A percentile compares a stretch with the other conserved stretches of the same genome.
phyloP scores from a whole-genome alignment of 2,888 invertebrate genomes.

The Phaedon cochleariae region DNA sequence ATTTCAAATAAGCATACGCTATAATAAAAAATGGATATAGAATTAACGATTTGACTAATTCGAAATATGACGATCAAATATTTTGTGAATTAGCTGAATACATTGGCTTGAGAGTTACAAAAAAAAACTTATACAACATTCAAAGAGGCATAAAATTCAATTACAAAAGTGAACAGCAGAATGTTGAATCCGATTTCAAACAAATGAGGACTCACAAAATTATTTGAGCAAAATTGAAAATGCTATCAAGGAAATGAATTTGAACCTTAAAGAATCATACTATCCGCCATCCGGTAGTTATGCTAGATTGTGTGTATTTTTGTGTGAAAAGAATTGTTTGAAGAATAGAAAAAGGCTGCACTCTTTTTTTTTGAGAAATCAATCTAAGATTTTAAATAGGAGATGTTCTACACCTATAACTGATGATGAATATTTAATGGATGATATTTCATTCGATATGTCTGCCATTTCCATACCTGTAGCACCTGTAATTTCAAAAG shows the following conservation, averaged over 20 bases:
- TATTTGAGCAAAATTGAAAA: not conserved
- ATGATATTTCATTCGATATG: not conserved
- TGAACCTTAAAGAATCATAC: not conserved
- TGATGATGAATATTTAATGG: not conserved
- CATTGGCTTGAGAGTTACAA: too few species aligned
- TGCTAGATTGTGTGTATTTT: not conserved
- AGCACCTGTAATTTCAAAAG: not conserved
- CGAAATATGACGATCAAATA: too few species aligned
- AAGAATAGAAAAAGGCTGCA: not conserved
- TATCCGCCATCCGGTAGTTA: not conserved
- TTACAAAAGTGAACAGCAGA: too few species aligned
- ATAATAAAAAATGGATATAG: not conserved
- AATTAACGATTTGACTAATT: too few species aligned
- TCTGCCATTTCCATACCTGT: not conserved
- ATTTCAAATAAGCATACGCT: too few species aligned
- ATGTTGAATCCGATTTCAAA: too few species aligned
- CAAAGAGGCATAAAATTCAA: too few species aligned
- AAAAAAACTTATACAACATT: too few species aligned
- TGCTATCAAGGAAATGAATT: not conserved
- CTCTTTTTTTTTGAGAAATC: not conserved
- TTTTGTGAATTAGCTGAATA: too few species aligned
- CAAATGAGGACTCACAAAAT: too few species aligned
- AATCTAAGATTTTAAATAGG: not conserved
- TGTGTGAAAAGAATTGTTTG: not conserved
- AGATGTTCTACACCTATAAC: constrained; percentile 2